Evolutionary conservation across 2,113 vertebrate genomes (phyloP), one percentile per base, ranked within the genome.

Genomic region (Phalacrocorax aristotelis): DNA sequence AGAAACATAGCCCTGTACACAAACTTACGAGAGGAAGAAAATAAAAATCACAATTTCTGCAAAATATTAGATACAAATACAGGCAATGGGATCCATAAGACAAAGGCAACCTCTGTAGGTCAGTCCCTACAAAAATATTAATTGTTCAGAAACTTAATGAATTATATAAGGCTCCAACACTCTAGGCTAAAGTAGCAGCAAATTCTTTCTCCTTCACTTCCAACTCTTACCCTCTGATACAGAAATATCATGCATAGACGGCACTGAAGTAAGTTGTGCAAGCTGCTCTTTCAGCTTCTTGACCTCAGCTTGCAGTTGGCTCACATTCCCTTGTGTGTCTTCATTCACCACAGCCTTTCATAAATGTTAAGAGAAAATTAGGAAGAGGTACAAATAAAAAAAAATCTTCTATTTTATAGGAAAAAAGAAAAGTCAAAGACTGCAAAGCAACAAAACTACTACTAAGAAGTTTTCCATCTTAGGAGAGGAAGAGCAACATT

Each of bases 251-350:
- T 15, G 64, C 27, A 75, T 9, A 72, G 92, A 93, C 46, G 97
- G 97, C 52, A 95, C 95, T 57, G 98, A 93, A 71, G 92, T 87
- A 3, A 97, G 97, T 13, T 98, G 98, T 55, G 98, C 97, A 85
- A 99, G 98, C 83, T 99, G 99, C 69, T 99, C 99, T 95, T 99
- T 99, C 89, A 99, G 93, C 90, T 99, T 99, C 97, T 98, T 99
- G 83, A 99, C 97, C 96, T 99, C 99, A 79, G 99, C 98, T 94
- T 99, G 99, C 44, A 99, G 97, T 90, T 99, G 99, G 95, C 76
- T 99, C 94, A 99, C 98, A 17, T 99, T 99, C 92, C 99, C 99
- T 93, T 99, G 99, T 17, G 98, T 99, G 95, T 99, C 99, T 97
- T 99, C 99, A 69, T 99, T 99, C 71, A 99, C 98, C 83, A 99